These are phyloP conservation scores for Antennarius striatus DNA, from an alignment of 2,113 vertebrate species.

Conservation along the genomic window DNA sequence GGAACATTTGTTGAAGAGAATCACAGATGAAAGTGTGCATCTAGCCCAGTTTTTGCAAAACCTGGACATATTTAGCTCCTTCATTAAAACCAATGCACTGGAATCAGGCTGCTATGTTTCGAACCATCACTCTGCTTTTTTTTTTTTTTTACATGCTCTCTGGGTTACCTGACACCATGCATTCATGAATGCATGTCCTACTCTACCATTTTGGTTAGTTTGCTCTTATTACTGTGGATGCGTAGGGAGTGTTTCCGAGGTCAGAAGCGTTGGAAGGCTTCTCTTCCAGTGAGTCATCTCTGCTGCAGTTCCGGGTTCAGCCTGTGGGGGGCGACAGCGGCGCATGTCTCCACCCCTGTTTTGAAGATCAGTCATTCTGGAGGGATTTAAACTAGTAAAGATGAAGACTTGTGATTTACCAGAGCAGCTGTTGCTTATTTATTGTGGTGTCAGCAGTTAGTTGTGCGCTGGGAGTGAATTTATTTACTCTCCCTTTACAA, in stretches of 20 bases:
- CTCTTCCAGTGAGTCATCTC: conserved; percentile 43
- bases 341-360: conserved; percentile 4
- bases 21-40: not conserved
- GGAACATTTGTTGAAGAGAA: conserved; percentile 12
- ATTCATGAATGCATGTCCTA: too few relatives aligned
- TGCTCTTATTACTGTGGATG: not conserved
- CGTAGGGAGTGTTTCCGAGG: conserved; percentile 2
- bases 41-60: too few relatives aligned
- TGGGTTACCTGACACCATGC: not conserved
- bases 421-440: too few relatives aligned
- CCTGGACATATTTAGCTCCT: too few relatives aligned
- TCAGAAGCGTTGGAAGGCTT: not conserved
- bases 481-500: too few relatives aligned
- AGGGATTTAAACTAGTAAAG: conserved; percentile 9
- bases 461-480: too few relatives aligned
- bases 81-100: not conserved
- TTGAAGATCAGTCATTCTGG: not conserved
- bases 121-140: not conserved
- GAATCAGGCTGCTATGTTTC: not conserved
- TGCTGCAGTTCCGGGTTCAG: conserved; percentile 39
- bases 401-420: conserved; percentile 4
- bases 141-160: not conserved
- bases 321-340: conserved; percentile 64
- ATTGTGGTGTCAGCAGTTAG: too few relatives aligned
- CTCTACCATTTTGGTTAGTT: not conserved